Evolutionary conservation across 2,797 vertebrate species (phyloP).

Genomic region (Anguilla anguilla): DNA sequence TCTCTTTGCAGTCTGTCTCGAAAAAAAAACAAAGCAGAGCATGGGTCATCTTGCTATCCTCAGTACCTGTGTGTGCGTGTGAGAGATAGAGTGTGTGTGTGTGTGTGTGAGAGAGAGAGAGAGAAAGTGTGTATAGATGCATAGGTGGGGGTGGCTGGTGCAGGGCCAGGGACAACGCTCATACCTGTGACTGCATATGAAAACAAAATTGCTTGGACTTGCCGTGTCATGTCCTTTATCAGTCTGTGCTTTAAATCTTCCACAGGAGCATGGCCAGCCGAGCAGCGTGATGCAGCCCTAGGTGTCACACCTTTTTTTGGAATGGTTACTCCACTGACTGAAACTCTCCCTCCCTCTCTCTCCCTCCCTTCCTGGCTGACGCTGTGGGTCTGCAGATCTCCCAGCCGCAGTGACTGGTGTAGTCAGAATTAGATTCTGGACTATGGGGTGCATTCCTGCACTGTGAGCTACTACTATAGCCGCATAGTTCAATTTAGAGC

Average conservation of each 20-base stretch:
- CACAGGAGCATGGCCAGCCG: slow-evolving; percentile 60
- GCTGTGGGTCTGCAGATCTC: background rate
- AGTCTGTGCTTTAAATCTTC: slow-evolving; percentile 65
- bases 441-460: background rate
- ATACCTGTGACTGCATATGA: slow-evolving; percentile 56
- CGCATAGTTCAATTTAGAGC: background rate
- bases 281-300: background rate
- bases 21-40: background rate
- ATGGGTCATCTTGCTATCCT: background rate
- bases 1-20: background rate
- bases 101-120: background rate
- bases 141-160: slow-evolving; percentile 43
- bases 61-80: slow-evolving; percentile 8
- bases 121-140: background rate
- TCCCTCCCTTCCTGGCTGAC: background rate
- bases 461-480: background rate
- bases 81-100: background rate
- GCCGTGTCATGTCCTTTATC: slow-evolving; percentile 50
- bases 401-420: background rate
- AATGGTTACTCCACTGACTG: background rate
- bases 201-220: slow-evolving; percentile 42
- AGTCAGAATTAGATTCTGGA: background rate
- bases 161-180: slow-evolving; percentile 32
- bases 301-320: background rate
- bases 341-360: background rate